phyloP scores from a whole-genome alignment of 2,113 vertebrate genomes.

The Pedetes capensis region DNA sequence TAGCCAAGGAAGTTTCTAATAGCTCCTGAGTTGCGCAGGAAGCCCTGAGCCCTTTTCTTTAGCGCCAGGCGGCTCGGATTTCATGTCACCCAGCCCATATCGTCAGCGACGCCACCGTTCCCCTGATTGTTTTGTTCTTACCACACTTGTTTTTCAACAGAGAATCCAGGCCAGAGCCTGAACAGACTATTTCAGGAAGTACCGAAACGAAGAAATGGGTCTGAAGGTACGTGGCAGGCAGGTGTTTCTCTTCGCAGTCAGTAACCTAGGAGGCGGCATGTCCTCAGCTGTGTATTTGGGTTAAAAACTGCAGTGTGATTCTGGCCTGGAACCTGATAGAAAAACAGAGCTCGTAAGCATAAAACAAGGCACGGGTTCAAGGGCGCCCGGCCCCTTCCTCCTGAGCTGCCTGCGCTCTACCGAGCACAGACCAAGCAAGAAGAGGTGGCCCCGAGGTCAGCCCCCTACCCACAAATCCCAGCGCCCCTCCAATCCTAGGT shows the following conservation, averaged over 20 bases:
- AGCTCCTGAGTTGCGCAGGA: conserved; percentile 62
- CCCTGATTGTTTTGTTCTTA: conserved; percentile 94
- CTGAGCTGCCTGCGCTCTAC: conserved; percentile 47
- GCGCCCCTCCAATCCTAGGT: background rate
- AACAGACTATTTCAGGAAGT: conserved; percentile 98
- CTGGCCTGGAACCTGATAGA: conserved; percentile 94
- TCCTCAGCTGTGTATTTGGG: conserved; percentile 84
- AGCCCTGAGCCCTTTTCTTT: conserved; percentile 56
- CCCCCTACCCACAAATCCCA: background rate
- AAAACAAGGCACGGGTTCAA: conserved; percentile 88
- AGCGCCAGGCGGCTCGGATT: conserved; percentile 76
- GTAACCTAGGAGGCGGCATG: conserved; percentile 86
- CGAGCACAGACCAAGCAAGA: background rate
- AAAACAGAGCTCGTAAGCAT: conserved; percentile 90
- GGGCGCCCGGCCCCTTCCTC: background rate
- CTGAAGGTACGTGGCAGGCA: conserved; percentile 96
- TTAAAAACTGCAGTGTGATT: conserved; percentile 86
- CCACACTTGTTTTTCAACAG: conserved; percentile 98
- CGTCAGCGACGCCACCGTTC: conserved; percentile 82
- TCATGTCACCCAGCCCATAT: conserved; percentile 83
- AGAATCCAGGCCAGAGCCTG: conserved; percentile 99
- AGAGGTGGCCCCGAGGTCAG: background rate
- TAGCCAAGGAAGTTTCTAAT: conserved; percentile 69
- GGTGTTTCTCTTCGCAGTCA: conserved; percentile 93
- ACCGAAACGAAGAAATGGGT: conserved; percentile 97